These are phyloP conservation scores for Takifugu ocellatus DNA, from an alignment of 2,797 vertebrate species.

Conservation along the genomic window DNA sequence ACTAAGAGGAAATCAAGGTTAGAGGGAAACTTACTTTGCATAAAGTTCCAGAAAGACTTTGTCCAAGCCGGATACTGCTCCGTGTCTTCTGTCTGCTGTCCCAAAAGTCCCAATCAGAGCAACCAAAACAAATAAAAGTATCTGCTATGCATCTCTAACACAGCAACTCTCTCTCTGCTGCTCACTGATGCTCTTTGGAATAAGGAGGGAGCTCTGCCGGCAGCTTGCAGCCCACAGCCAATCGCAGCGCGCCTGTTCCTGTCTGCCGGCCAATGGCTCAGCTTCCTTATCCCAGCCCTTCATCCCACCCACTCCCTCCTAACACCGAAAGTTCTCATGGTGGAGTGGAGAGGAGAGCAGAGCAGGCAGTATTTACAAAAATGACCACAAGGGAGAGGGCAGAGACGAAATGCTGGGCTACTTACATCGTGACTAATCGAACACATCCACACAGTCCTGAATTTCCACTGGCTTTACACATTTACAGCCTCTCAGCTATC, in stretches of 20 bases:
- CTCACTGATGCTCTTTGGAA: conserved; percentile 67
- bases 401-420: conserved; percentile 20
- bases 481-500: no score
- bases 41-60: conserved; percentile 41
- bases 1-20: background rate
- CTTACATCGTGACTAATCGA: conserved; percentile 27
- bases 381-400: conserved; percentile 1
- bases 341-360: conserved; percentile 15
- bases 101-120: conserved; percentile 25
- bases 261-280: conserved; percentile 49
- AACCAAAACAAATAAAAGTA: conserved; percentile 61
- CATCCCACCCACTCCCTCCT: conserved; percentile 20
- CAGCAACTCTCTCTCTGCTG: conserved; percentile 52
- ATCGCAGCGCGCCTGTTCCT: conserved; percentile 45
- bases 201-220: conserved; percentile 64
- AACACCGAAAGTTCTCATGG: conserved; percentile 57
- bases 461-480: no score
- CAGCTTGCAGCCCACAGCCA: conserved; percentile 65
- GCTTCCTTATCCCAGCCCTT: conserved; percentile 21
- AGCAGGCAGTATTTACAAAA: conserved; percentile 9
- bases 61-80: conserved; percentile 16
- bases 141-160: conserved; percentile 54
- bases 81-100: conserved; percentile 20
- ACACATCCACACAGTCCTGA: background rate
- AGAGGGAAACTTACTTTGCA: conserved; percentile 13